A percentile compares a stretch with the other conserved stretches of the same genome.
phyloP scores from a whole-genome alignment of 2,888 invertebrate genomes.

The Tinea trinotella region DNA sequence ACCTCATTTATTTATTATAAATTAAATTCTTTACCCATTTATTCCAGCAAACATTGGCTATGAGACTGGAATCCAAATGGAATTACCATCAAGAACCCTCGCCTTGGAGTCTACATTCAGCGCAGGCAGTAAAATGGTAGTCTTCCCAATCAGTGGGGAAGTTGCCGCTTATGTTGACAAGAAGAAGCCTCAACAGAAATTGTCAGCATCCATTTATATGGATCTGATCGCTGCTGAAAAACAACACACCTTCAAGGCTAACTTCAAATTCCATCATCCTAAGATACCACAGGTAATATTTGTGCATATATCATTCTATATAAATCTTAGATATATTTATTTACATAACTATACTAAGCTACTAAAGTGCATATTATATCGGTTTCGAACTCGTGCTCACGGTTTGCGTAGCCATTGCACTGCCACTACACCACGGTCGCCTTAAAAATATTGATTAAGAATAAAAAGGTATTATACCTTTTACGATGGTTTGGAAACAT shows the following conservation, averaged over 20 bases:
- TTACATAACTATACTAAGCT: too few species aligned
- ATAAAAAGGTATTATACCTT: not conserved
- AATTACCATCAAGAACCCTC: constrained; percentile 78
- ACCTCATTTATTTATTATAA: too few species aligned
- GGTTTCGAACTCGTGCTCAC: too few species aligned
- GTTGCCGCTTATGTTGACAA: constrained; percentile 79
- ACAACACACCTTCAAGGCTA: constrained; percentile 63
- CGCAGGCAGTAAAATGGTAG: constrained; percentile 46
- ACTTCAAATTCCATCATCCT: constrained; percentile 78
- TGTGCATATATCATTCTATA: not conserved
- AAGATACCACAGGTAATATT: constrained; percentile 29
- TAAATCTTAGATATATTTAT: not conserved
- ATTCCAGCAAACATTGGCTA: constrained; percentile 10
- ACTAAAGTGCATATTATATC: too few species aligned
- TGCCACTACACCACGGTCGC: too few species aligned
- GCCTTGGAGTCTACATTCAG: constrained; percentile 72
- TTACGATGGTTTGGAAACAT: too few species aligned
- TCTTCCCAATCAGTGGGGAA: constrained; percentile 76
- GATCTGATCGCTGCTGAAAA: constrained; percentile 65
- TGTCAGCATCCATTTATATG: constrained; percentile 66
- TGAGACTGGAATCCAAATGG: constrained; percentile 66
- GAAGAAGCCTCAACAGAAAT: constrained; percentile 78
- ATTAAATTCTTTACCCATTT: too few species aligned
- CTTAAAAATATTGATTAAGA: too few species aligned
- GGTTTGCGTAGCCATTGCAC: too few species aligned